These are phyloP conservation scores for Diaprepes abbreviatus DNA, from an alignment of 2,888 invertebrate species.

Conservation along the genomic window DNA sequence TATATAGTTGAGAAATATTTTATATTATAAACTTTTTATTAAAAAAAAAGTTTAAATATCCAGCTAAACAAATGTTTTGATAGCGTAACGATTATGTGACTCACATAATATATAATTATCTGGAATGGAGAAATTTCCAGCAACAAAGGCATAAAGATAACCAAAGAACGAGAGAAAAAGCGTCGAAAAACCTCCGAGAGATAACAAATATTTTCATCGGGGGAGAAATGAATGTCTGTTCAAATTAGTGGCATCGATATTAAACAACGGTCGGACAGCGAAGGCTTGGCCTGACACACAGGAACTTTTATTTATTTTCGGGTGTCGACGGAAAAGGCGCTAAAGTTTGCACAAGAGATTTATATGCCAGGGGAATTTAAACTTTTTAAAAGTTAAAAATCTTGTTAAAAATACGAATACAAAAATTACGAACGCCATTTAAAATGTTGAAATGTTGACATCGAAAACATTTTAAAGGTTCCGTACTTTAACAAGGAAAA, in stretches of 20 bases:
- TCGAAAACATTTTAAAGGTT: not conserved
- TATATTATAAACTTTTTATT: too few relatives aligned
- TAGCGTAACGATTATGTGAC: not conserved
- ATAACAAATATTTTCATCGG: slow-evolving; percentile 46
- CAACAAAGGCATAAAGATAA: slow-evolving; percentile 41
- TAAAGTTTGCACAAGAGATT: slow-evolving; percentile 25
- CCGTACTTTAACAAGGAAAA: too few relatives aligned
- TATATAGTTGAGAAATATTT: too few relatives aligned
- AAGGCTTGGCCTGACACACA: slow-evolving; percentile 31
- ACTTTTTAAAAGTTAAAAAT: slow-evolving; percentile 28
- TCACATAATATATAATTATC: slow-evolving; percentile 16
- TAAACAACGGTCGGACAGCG: slow-evolving; percentile 35
- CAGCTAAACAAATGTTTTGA: not conserved
- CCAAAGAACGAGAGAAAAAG: slow-evolving; percentile 26
- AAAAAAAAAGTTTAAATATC: not conserved
- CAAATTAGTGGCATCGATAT: slow-evolving; percentile 43
- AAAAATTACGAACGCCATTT: slow-evolving; percentile 1
- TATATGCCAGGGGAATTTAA: slow-evolving; percentile 31
- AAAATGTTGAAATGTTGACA: slow-evolving; percentile 1
- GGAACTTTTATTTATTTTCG: slow-evolving; percentile 45
- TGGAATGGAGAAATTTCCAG: slow-evolving; percentile 1
- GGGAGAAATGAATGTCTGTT: slow-evolving; percentile 47
- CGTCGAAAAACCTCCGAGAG: slow-evolving; percentile 34
- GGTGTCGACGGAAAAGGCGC: slow-evolving; percentile 29
- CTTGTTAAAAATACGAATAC: not conserved